Evolutionary conservation across 2,888 invertebrate genomes (phyloP), one percentile per base, ranked within the genome.

Genomic region (Hoplodrina blanda): DNA sequence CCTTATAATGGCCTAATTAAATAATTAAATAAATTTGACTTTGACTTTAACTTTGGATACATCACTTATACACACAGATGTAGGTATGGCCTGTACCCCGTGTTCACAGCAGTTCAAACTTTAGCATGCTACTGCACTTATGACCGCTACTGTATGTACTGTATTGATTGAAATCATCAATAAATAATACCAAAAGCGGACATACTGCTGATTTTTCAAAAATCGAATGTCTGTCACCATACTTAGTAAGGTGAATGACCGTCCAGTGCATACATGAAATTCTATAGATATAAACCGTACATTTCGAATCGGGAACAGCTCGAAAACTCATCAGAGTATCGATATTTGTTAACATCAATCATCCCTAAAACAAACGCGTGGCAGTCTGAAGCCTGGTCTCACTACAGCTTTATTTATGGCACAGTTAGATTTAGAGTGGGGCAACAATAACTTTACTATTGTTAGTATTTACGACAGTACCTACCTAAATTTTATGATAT

Each of bases 321-420:
- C 46, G 57, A 55, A 78, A 71, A 78, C 63, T 75, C 71, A 75
- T 75, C 75, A 75, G 46, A 66, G 54, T 78, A 71, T 78, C 63
- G 75, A 67, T 71, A 60, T 78, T 78, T 75, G 78, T 64, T 62
- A 52, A 55, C 70, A 78, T 78, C 78, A 70, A 78, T 78, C 75
- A 78, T 78, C 52, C 63, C 61, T 60, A 54, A 71, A 75, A 78
- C 71, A 64, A 62, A 70, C 66, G 65, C 15, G 52, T 52, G 61
- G 66, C 75, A 57, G 44, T 3, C 44, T 46, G 56, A 56, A 62
- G 65, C 66, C 61, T 54, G 55, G 63, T 70, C 68, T 65, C 69
- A 73, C 63, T 62, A 53, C 37, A 59, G 50, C 46, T 65, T 54
- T 77, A 73, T 77, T 76, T 77, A 76, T 33, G 49, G 20, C 50